A percentile compares a stretch with the other conserved stretches of the same genome.
Evolutionary conservation across 2,113 vertebrate genomes (phyloP).

Genomic region (Steatornis caripensis): DNA sequence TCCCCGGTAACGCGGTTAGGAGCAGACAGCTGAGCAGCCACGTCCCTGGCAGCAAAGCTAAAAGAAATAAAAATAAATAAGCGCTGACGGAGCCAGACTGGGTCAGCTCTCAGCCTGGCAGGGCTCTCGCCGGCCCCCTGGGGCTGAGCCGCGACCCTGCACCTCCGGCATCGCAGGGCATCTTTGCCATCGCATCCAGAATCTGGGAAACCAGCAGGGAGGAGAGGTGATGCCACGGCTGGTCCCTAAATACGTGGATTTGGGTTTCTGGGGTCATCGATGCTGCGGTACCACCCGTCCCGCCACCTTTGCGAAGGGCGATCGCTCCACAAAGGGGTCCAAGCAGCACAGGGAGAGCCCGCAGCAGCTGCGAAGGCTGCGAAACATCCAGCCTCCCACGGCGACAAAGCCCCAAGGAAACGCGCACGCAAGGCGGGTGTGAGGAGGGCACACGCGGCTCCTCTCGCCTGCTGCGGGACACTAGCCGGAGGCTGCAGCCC

Average conservation of each 20-base stretch:
- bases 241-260: accelerated
- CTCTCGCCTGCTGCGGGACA: no score
- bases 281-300: accelerated
- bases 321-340: accelerated
- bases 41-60: neutral
- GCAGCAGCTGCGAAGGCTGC: no score
- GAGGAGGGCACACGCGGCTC: no score
- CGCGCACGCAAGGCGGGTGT: no score
- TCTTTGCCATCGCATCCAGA: neutral
- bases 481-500: no score
- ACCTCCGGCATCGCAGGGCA: neutral
- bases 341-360: no score
- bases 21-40: neutral
- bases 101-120: neutral
- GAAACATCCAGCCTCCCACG: no score
- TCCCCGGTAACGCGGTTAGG: neutral
- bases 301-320: accelerated
- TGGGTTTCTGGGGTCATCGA: neutral
- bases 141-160: accelerated
- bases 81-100: accelerated
- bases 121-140: no score
- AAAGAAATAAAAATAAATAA: no score
- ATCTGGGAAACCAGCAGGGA: neutral
- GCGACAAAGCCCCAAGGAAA: no score
- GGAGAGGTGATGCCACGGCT: neutral